Base-by-base conservation (phyloP, 23 tunicate genomes). In the Styela clava region DNA sequence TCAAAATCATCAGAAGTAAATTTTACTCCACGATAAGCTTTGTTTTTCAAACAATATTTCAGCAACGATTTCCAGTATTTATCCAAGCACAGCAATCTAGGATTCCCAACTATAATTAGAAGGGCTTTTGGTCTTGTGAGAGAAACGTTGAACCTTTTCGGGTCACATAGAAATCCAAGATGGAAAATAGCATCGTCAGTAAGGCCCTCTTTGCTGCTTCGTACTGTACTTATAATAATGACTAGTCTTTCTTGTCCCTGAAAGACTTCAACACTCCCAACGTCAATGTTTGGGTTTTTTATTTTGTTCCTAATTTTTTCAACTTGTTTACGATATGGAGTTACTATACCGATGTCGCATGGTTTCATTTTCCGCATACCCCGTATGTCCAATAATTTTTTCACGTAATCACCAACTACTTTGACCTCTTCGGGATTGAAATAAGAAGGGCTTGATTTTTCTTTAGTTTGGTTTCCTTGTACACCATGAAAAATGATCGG, bases 291-390 rank as follows among this genome's bases (percentile, higher is more conserved):
- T 18, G 23, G 62, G 22, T 31, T 25, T 29, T 31, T 20, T 62
- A 63, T 26, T 30, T 24, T 74, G 23, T 33, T 30, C 5, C 52
- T 24, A 18, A 63, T 79, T 64, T 63, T 64, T 78, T 79, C 74
- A 21, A 81, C 88, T 79, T 93, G 98, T 73, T 93, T 87, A 31
- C 87, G 86, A 86, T 93, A 93, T 0, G 98, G 98, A 33, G 93
- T 78, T 24, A 93, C 78, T 26, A 93, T 80, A 22, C 91, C 91
- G n/a, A 91, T 91, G 25, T 91, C 83, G 2, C 51, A 64, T 1
- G 86, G 73, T 35, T 64, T 61, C 37, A 71, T 30, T 30, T 71
- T 71, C 32, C 34, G 34, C 32, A 2, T 71, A 2, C 80, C 80
- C 21, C 30, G 12, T 7, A 65, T 28, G 3, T 31, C 77, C 80